Conservation (phyloP, 2,888 invertebrate genomes). For the Mythimna impura region DNA sequence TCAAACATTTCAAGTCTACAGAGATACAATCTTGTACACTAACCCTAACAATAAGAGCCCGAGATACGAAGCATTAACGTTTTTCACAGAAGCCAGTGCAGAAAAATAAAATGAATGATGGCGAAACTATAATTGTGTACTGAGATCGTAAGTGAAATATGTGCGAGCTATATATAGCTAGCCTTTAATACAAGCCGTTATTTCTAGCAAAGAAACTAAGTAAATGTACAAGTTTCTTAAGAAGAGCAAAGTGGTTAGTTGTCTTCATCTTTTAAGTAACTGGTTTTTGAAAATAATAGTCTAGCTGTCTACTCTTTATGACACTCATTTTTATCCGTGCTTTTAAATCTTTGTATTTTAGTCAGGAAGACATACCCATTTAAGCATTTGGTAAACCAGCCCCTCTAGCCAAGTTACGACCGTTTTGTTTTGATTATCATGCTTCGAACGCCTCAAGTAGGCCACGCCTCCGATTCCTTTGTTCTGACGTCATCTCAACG, state of each 20-base stretch:
- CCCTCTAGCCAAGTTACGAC: too few species aligned
- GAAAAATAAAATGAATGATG: slow-evolving; percentile 63
- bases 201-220: slow-evolving; percentile 19
- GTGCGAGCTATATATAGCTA: slow-evolving; percentile 32
- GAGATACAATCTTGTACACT: slow-evolving; percentile 22
- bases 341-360: too few species aligned
- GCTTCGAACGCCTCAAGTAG: too few species aligned
- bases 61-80: slow-evolving; percentile 62
- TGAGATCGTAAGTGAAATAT: slow-evolving; percentile 56
- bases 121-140: slow-evolving; percentile 63
- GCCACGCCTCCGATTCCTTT: too few species aligned
- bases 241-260: neutral
- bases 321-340: too few species aligned
- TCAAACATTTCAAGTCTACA: too few species aligned
- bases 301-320: neutral
- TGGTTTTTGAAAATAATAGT: neutral
- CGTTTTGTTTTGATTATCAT: too few species aligned
- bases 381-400: too few species aligned
- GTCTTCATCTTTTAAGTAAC: slow-evolving; percentile 3
- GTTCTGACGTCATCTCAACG: too few species aligned
- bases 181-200: slow-evolving; percentile 32
- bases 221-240: slow-evolving; percentile 12
- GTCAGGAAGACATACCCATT: too few species aligned
- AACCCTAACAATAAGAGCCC: slow-evolving; percentile 53
- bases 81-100: slow-evolving; percentile 66